Percentiles rank a stretch among this genome's conserved stretches.
Conservation (phyloP, 2,113 vertebrate genomes). For the Rhabdomys dilectus region DNA sequence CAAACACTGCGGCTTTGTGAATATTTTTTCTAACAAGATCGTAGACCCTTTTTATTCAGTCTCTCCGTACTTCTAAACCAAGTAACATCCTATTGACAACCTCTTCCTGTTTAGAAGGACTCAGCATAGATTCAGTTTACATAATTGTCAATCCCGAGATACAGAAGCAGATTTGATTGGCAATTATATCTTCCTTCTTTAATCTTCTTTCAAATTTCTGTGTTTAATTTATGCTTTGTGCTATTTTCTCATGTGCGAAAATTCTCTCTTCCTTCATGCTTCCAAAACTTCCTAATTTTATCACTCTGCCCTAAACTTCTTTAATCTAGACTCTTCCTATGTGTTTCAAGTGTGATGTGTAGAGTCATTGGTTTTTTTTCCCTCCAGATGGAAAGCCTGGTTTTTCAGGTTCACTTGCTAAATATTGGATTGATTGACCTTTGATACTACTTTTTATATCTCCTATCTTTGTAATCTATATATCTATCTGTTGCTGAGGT, state of each 20-base stretch:
- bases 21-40: not conserved
- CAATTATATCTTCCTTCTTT: not conserved
- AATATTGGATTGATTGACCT: not conserved
- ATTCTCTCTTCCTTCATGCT: not conserved
- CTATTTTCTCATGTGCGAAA: not conserved
- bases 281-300: not conserved
- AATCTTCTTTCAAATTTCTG: not conserved
- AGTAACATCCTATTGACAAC: not conserved
- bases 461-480: not conserved
- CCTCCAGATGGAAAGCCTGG: not conserved
- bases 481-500: not conserved
- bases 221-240: not conserved
- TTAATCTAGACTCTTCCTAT: not conserved
- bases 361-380: not conserved
- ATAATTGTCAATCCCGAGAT: not conserved
- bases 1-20: not conserved
- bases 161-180: not conserved
- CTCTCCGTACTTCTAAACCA: not conserved
- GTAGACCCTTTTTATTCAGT: not conserved
- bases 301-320: not conserved
- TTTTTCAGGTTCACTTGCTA: not conserved
- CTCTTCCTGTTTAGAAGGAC: not conserved
- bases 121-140: not conserved
- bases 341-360: not conserved
- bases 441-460: conserved; percentile 13